A percentile compares a stretch with the other conserved stretches of the same genome.
These are phyloP conservation scores for Gorsachius magnificus DNA, from an alignment of 2,797 vertebrate genomes.

Conservation along the genomic window DNA sequence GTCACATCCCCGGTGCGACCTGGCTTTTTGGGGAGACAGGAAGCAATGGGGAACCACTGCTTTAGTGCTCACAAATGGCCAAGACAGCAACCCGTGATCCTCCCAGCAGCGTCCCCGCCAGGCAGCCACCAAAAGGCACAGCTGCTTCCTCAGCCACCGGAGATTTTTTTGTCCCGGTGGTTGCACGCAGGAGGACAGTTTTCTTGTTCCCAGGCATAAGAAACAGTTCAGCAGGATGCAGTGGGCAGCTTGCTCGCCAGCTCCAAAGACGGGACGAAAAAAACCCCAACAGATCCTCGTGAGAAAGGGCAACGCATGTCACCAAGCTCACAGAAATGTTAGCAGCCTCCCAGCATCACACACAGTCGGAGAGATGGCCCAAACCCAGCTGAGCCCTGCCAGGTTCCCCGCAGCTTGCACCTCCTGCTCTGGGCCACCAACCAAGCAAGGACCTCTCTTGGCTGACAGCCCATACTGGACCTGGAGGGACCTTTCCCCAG, in stretches of 20 bases:
- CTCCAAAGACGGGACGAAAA: background rate
- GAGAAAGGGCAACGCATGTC: background rate
- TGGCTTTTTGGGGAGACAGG: background rate
- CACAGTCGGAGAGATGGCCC: background rate
- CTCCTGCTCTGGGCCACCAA: background rate
- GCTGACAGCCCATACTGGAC: accelerated
- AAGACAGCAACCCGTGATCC: accelerated
- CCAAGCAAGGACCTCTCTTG: background rate
- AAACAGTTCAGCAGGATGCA: background rate
- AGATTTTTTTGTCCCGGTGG: background rate
- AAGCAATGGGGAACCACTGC: background rate
- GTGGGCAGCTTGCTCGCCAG: accelerated
- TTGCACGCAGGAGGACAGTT: background rate
- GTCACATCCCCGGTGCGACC: background rate
- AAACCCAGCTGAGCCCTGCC: background rate
- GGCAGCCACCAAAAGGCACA: background rate
- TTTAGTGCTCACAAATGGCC: background rate
- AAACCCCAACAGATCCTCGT: background rate
- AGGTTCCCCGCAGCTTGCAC: background rate
- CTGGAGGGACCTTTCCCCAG: background rate
- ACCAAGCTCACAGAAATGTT: background rate
- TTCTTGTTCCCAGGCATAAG: background rate
- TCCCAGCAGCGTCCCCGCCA: background rate
- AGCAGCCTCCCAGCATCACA: background rate
- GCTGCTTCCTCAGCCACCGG: background rate